Evolutionary conservation across 2,113 vertebrate genomes (phyloP), one percentile per base, ranked within the genome.

Genomic region (Podilymbus podiceps): DNA sequence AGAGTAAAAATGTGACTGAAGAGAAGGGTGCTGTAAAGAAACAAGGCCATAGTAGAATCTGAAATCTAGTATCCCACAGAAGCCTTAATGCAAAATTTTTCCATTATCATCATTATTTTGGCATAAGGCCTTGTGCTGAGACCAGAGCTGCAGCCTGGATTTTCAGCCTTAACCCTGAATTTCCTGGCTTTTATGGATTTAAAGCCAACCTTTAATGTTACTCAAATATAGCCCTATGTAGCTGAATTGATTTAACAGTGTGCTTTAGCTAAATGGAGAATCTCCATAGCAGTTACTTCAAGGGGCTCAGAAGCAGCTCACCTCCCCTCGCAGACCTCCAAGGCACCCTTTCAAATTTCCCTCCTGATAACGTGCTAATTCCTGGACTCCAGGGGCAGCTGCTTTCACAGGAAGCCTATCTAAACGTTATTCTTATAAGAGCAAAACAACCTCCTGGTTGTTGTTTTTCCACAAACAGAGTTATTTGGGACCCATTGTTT

Each of bases 151-250:
- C 69, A 83, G 30, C 40, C 38, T 64, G 46, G 73, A 89, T 92
- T 97, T 97, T 95, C 81, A 94, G 64, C 31, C 83, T 95, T 94
- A 87, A 66, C 62, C 50, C 56, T 60, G 88, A 96, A 77, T 88
- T 95, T 95, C 84, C 63, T 63, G 76, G 47, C 5, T 95, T 67
- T 95, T 93, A 58, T 42, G 64, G 40, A n/a, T 88, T 91, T 90
- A 90, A 87, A 71, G 68, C 30, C 58, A 91, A 63, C 55, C 80
- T 84, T 89, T 87, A 72, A 93, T 42, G 25, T 87, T 89, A 75
- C 58, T 92, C 58, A 69, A 90, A 59, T 53, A 62, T 33, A 83
- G 58, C 20, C 22, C 55, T 66, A n/a, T 17, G 19, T 20, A 75
- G 74, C 15, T 83, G 53, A 94, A 87, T 72, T 76, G 93, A 90